Conservation (phyloP, 92 coral and sea anemone genomes). For the Desmophyllum pertusum region DNA sequence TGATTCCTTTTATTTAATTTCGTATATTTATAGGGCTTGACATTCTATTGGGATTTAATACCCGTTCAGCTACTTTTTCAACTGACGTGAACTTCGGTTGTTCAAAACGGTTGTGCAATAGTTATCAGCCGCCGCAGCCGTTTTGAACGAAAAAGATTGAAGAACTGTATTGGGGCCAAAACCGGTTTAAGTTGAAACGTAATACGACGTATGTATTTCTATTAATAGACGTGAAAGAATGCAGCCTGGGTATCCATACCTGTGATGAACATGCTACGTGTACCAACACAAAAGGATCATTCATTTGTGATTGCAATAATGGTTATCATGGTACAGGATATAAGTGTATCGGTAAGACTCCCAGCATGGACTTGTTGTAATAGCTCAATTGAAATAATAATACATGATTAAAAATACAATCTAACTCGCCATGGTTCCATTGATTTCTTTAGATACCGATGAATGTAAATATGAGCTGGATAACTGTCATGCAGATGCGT, state of each 20-base stretch:
- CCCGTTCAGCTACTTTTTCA: too few species aligned
- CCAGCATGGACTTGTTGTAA: not conserved
- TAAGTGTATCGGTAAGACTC: slow-evolving; percentile 67
- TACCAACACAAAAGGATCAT: slow-evolving; percentile 62
- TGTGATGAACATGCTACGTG: slow-evolving; percentile 70
- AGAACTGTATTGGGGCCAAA: not conserved
- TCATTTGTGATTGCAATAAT: slow-evolving; percentile 64
- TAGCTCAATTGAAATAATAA: not conserved
- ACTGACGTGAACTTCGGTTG: too few species aligned
- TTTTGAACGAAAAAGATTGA: not conserved
- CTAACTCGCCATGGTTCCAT: not conserved
- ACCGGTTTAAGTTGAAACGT: too few species aligned
- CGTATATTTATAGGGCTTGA: too few species aligned
- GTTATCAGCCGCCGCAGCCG: too few species aligned
- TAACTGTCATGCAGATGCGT: slow-evolving; percentile 77
- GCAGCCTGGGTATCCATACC: slow-evolving; percentile 48
- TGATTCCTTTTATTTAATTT: too few species aligned
- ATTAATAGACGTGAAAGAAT: slow-evolving; percentile 49
- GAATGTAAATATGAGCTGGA: slow-evolving; percentile 69
- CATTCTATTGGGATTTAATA: too few species aligned
- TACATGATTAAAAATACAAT: not conserved
- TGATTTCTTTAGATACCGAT: slow-evolving; percentile 51
- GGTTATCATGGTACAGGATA: slow-evolving; percentile 89
- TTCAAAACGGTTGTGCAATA: too few species aligned
- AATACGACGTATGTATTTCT: not conserved